Evolutionary conservation across 2,797 vertebrate genomes (phyloP).

Genomic region (Hemitrygon akajei): DNA sequence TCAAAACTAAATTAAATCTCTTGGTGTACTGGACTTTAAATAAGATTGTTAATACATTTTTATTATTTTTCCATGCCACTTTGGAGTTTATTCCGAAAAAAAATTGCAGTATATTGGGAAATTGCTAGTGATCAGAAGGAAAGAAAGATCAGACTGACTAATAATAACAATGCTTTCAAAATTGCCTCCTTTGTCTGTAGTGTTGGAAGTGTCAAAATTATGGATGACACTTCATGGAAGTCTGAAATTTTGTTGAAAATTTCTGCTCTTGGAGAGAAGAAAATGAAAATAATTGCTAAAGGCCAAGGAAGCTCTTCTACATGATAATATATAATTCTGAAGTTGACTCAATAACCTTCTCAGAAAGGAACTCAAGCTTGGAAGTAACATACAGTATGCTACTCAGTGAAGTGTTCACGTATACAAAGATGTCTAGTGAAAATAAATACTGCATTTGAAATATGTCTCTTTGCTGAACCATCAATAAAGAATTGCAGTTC

Average conservation of each 20-base stretch:
- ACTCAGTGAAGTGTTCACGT: neutral
- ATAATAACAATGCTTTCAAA: constrained; percentile 21
- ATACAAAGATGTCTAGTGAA: neutral
- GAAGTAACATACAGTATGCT: too few species aligned
- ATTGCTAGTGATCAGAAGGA: neutral
- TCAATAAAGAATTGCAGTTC: neutral
- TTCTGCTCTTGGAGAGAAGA: neutral
- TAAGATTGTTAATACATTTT: neutral
- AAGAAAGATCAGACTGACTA: neutral
- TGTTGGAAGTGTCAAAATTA: constrained; percentile 24
- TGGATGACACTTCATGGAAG: constrained; percentile 12
- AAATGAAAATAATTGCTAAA: neutral
- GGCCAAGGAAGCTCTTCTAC: neutral
- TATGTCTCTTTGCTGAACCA: neutral
- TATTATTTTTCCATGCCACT: neutral
- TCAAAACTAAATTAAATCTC: neutral
- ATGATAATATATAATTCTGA: neutral
- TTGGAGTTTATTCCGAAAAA: neutral
- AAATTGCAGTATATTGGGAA: neutral
- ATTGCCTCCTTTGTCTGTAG: neutral
- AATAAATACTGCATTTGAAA: neutral
- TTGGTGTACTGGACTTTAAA: neutral
- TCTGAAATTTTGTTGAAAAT: constrained; percentile 27
- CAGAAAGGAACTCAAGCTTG: neutral
- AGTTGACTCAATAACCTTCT: neutral